Conservation (phyloP, 2,113 vertebrate genomes). For the Rallus limicola region DNA sequence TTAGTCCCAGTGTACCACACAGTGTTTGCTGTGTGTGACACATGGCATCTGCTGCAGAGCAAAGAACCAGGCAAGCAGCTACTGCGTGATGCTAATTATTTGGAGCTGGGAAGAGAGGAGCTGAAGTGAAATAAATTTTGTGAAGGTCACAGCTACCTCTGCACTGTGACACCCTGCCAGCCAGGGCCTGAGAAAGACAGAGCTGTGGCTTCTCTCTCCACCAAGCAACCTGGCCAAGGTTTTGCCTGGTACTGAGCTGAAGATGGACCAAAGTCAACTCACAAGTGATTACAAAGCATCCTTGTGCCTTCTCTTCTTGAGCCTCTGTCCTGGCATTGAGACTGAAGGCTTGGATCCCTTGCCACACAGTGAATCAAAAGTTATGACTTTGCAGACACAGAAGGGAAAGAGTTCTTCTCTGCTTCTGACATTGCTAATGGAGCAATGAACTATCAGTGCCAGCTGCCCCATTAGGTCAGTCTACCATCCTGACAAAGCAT, state of each 20-base stretch:
- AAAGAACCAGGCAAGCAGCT: neutral
- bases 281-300: neutral
- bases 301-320: neutral
- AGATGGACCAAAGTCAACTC: neutral
- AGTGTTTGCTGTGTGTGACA: accelerated
- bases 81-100: accelerated
- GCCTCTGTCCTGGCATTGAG: accelerated
- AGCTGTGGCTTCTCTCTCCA: neutral
- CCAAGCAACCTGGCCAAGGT: neutral
- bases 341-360: neutral
- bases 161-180: neutral
- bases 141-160: neutral
- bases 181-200: neutral
- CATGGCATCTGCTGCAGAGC: accelerated
- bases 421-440: neutral
- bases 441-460: neutral
- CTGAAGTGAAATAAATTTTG: neutral
- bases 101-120: neutral
- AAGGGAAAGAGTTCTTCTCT: neutral
- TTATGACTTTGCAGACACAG: neutral
- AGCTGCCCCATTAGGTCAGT: neutral
- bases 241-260: neutral
- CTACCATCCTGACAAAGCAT: neutral
- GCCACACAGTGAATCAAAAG: neutral
- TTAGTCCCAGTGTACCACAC: neutral